Percentiles rank a stretch among this genome's conserved stretches.
phyloP scores from a whole-genome alignment of 2,797 vertebrate species.

The Rhinogobio ventralis region DNA sequence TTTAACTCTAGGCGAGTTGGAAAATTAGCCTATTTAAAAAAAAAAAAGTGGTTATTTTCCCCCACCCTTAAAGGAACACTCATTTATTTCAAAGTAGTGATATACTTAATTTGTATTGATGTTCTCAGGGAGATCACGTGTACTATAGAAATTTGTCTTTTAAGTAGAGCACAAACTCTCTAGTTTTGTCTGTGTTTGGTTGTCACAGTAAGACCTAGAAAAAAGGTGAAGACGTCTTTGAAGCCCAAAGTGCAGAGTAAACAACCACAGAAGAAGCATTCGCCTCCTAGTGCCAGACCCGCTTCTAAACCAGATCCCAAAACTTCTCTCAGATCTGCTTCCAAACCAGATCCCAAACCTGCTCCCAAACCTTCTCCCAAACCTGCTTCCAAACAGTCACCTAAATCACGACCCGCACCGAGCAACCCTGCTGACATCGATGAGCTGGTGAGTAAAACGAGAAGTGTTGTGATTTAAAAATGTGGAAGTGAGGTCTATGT shows the following conservation, averaged over 20 bases:
- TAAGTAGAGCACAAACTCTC: neutral
- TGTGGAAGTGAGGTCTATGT: neutral
- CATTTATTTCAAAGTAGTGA: neutral
- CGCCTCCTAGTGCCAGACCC: slow-evolving; percentile 69
- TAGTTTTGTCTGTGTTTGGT: slow-evolving; percentile 9
- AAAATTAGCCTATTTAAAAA: no score
- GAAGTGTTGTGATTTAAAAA: no score
- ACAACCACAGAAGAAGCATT: slow-evolving; percentile 83
- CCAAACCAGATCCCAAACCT: slow-evolving; percentile 61
- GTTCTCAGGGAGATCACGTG: neutral
- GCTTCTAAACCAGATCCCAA: slow-evolving; percentile 58
- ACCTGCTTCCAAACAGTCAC: slow-evolving; percentile 61
- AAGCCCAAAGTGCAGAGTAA: slow-evolving; percentile 79
- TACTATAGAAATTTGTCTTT: neutral
- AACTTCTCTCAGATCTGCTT: slow-evolving; percentile 71
- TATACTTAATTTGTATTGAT: neutral
- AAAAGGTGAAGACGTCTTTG: slow-evolving; percentile 82
- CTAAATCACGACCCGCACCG: slow-evolving; percentile 69
- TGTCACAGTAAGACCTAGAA: slow-evolving; percentile 89
- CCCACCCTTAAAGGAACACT: no score
- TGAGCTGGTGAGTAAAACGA: slow-evolving; percentile 85
- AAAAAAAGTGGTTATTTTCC: no score
- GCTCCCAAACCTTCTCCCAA: slow-evolving; percentile 79
- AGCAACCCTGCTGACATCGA: slow-evolving; percentile 89
- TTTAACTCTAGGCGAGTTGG: no score